Conservation (phyloP, 1,140 invertebrate species). For the Anastatus disparis region DNA sequence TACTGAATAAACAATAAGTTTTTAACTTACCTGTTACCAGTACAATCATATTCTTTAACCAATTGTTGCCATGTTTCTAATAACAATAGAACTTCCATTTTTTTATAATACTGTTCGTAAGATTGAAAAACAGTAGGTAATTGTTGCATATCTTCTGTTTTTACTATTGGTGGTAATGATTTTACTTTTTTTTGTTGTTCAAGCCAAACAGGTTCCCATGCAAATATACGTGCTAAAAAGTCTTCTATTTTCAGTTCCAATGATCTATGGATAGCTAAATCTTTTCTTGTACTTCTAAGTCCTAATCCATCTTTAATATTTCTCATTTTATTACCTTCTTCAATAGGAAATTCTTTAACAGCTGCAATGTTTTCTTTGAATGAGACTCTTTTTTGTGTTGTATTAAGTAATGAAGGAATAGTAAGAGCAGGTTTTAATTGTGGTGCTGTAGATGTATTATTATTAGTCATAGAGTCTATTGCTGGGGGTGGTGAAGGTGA, state of each 20-base stretch:
- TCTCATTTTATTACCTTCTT: slow-evolving; percentile 46
- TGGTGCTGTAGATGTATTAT: background rate
- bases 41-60: slow-evolving; percentile 48
- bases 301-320: slow-evolving; percentile 49
- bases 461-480: background rate
- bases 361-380: slow-evolving; percentile 42
- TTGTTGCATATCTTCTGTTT: slow-evolving; percentile 27
- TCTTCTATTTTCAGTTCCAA: slow-evolving; percentile 47
- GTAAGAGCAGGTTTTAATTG: background rate
- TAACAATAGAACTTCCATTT: slow-evolving; percentile 47
- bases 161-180: slow-evolving; percentile 46
- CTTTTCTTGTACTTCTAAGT: slow-evolving; percentile 30
- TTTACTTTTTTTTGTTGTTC: slow-evolving; percentile 49
- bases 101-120: slow-evolving; percentile 53
- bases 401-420: background rate
- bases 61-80: slow-evolving; percentile 53
- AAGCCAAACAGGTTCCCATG: slow-evolving; percentile 56
- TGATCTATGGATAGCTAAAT: background rate
- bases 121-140: slow-evolving; percentile 45
- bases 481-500: background rate
- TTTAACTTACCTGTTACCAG: slow-evolving; percentile 32
- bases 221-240: slow-evolving; percentile 50
- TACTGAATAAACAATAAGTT: too few relatives aligned
- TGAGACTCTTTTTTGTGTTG: slow-evolving; percentile 29
- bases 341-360: slow-evolving; percentile 49